Percentiles rank a stretch among this genome's conserved stretches.
These are phyloP conservation scores for Scaptodrosophila latifasciaeformis DNA, from an alignment of 2,888 invertebrate genomes.

Conservation along the genomic window DNA sequence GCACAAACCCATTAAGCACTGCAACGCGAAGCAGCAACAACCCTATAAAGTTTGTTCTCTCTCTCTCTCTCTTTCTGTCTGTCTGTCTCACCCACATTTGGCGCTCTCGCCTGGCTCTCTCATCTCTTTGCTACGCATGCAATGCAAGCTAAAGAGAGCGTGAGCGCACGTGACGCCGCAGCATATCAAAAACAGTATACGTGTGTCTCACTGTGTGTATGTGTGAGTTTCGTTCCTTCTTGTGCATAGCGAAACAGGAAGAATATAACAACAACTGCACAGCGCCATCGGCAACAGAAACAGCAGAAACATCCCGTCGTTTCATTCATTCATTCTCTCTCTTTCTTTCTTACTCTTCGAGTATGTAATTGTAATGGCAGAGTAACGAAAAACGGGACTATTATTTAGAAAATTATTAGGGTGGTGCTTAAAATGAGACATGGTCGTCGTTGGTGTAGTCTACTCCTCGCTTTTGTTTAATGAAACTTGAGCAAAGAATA, in stretches of 20 bases:
- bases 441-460: too few relatives aligned
- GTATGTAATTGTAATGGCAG: slow-evolving; percentile 46
- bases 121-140: too few relatives aligned
- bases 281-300: not conserved
- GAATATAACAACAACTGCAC: slow-evolving; percentile 43
- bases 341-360: too few relatives aligned
- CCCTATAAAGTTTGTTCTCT: not conserved
- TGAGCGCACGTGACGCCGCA: slow-evolving; percentile 44
- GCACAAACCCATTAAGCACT: too few relatives aligned
- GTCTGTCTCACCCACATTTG: too few relatives aligned
- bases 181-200: slow-evolving; percentile 15
- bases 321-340: too few relatives aligned
- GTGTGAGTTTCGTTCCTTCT: slow-evolving; percentile 38
- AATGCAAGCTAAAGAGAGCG: slow-evolving; percentile 27
- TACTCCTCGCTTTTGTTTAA: too few relatives aligned
- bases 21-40: slow-evolving; percentile 15
- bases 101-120: not conserved
- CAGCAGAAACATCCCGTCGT: too few relatives aligned
- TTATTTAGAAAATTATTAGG: slow-evolving; percentile 36
- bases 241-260: slow-evolving; percentile 53
- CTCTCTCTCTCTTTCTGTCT: too few relatives aligned
- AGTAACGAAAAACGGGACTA: slow-evolving; percentile 9
- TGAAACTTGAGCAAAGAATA: too few relatives aligned
- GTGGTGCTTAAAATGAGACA: slow-evolving; percentile 28
- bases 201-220: slow-evolving; percentile 13